A percentile compares a stretch with the other conserved stretches of the same genome.
These are phyloP conservation scores for Delphinus delphis DNA, from an alignment of 2,113 vertebrate species.

Conservation along the genomic window DNA sequence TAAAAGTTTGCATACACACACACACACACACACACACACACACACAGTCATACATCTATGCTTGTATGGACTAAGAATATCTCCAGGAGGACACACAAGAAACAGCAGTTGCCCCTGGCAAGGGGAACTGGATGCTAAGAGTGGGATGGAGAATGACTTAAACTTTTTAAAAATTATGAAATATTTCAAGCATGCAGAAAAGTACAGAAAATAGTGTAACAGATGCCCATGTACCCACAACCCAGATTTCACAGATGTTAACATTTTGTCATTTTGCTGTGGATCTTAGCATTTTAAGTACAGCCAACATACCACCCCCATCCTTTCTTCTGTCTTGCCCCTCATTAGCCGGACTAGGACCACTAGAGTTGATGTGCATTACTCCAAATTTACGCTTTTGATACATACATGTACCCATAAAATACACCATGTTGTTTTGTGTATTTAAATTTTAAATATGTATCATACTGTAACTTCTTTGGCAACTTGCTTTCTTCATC, in stretches of 20 bases:
- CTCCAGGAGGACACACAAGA: not conserved
- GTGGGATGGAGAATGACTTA: not conserved
- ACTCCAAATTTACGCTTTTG: not conserved
- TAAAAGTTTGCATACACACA: not conserved
- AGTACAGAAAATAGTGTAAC: slow-evolving; percentile 22
- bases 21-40: not conserved
- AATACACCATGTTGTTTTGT: not conserved
- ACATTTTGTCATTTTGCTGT: not conserved
- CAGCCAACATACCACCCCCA: not conserved
- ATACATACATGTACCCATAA: not conserved
- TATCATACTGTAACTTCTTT: not conserved
- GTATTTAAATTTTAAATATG: not conserved
- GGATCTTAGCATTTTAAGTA: not conserved
- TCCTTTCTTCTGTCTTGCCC: not conserved
- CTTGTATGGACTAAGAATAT: not conserved
- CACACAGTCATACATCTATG: not conserved
- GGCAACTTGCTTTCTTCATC: not conserved
- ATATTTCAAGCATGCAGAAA: not conserved
- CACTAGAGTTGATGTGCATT: not conserved
- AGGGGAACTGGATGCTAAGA: not conserved
- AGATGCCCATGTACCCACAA: slow-evolving; percentile 24
- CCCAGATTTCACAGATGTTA: slow-evolving; percentile 46
- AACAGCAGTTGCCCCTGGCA: not conserved
- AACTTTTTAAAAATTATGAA: slow-evolving; percentile 11
- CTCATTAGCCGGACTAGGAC: not conserved